Base-by-base conservation (phyloP, 2,113 vertebrate genomes). In the Perca schrenkii region DNA sequence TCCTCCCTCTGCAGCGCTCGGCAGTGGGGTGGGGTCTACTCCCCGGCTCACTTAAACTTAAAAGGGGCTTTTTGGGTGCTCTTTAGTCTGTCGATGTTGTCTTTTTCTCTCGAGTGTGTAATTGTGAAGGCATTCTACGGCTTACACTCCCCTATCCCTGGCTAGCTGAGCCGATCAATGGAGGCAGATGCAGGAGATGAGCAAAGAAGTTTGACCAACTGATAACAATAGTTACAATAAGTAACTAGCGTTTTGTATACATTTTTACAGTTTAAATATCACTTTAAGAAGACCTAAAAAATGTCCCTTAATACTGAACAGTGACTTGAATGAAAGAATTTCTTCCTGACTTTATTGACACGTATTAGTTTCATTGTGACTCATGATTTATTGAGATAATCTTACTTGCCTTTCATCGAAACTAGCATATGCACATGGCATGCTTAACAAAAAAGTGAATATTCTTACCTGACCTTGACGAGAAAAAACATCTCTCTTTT, bases 41-140 rank as follows among this genome's bases (percentile, higher is more conserved):
- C 80, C 70, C 53, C 31, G n/a, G 73, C 43, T 90, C 71, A 77
- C 31, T 86, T 58, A 81, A 70, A 86, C 40, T 63, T 82, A 74
- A 79, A 81, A 68, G 61, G 63, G 76, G 21, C 21, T 76, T 71
- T 80, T 76, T 50, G 34, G 64, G n/a, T 13, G 54, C 78, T 84
- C 80, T 89, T 65, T 80, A 88, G 53, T 75, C 76, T 47, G 58
- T 52, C 17, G 36, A n/a, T 74, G 82, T 87, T 84, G 71, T 89
- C 60, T 85, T 80, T 86, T 87, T 65, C 75, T 67, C 43, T 82
- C n/a, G 1, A 77, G 84, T 82, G 90, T 88, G 80, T 91, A 91
- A 92, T 82, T 89, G 74, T 56, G 3, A 65, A 79, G 54, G 79
- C 57, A 4, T 60, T 87, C 22, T 43, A 36, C 46, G 15, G 15